A percentile compares a stretch with the other conserved stretches of the same genome.
Evolutionary conservation across 2,797 vertebrate species (phyloP).

Genomic region (Dicrostonyx torquatus): DNA sequence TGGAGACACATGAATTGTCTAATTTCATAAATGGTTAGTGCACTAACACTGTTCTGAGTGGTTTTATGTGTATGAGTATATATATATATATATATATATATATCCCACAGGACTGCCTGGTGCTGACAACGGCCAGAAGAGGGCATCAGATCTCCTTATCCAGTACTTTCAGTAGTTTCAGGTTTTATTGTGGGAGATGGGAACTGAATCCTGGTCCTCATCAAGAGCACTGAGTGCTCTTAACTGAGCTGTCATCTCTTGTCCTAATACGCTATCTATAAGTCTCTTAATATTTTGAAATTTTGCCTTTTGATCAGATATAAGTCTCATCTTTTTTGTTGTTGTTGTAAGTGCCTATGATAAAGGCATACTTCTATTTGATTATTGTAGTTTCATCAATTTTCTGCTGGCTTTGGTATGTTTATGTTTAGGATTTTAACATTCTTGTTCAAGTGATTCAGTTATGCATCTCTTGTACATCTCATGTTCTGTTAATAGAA

Average conservation of each 20-base stretch:
- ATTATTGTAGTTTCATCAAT: conserved; percentile 1
- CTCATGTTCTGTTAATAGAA: background rate
- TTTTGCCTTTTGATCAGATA: background rate
- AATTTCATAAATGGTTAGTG: background rate
- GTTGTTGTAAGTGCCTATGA: background rate
- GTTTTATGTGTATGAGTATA: background rate
- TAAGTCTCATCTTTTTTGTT: conserved; percentile 9
- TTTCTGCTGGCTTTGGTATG: conserved; percentile 7
- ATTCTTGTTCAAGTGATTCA: background rate
- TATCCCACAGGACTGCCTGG: too few relatives aligned
- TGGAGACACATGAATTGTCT: background rate
- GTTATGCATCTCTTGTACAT: background rate
- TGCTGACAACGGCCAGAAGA: background rate
- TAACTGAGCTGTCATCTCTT: background rate
- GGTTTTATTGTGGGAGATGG: background rate
- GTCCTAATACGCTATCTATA: background rate
- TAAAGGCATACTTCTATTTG: background rate
- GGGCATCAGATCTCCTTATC: background rate
- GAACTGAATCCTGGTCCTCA: background rate
- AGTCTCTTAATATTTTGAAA: conserved; percentile 33
- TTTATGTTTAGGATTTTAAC: conserved; percentile 32
- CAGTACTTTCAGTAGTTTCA: background rate
- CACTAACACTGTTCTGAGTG: background rate
- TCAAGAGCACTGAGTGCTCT: background rate
- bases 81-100: too few relatives aligned